A percentile compares a stretch with the other conserved stretches of the same genome.
These are phyloP conservation scores for Chroicocephalus ridibundus DNA, from an alignment of 2,113 vertebrate species.

Conservation along the genomic window DNA sequence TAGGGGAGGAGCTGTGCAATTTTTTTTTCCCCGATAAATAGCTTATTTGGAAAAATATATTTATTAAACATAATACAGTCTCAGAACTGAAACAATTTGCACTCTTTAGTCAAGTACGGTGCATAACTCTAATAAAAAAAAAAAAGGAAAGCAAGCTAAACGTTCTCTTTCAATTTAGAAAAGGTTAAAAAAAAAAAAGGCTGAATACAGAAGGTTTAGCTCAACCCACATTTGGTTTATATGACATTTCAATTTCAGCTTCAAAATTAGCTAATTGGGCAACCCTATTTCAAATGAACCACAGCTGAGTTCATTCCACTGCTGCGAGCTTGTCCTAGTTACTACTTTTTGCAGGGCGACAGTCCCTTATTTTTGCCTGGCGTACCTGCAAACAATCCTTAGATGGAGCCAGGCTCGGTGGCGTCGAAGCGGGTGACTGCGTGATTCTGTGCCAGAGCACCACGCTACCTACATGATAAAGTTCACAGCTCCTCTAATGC, in stretches of 20 bases:
- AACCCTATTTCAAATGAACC: not conserved
- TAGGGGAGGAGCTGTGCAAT: not conserved
- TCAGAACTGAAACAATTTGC: not conserved
- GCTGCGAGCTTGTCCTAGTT: not conserved
- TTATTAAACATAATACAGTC: not conserved
- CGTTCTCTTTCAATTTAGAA: not conserved
- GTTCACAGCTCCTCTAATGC: not conserved
- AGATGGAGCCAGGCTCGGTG: not conserved
- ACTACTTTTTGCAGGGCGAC: not conserved
- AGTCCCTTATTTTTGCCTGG: not conserved
- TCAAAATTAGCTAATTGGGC: not conserved
- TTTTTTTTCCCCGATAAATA: not conserved
- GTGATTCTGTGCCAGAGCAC: not conserved
- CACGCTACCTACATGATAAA: not conserved
- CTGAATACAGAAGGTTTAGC: not conserved
- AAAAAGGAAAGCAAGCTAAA: not conserved
- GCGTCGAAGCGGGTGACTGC: accelerated
- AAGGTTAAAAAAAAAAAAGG: not conserved
- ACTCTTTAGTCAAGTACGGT: not conserved
- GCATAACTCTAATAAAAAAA: not conserved
- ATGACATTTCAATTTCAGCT: not conserved
- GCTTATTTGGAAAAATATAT: not conserved
- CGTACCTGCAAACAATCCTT: not conserved
- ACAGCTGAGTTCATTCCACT: not conserved
- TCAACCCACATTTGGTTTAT: not conserved